A percentile compares a stretch with the other conserved stretches of the same genome.
Conservation (phyloP, 1,140 invertebrate genomes). For the Drosophila prosaltans region DNA sequence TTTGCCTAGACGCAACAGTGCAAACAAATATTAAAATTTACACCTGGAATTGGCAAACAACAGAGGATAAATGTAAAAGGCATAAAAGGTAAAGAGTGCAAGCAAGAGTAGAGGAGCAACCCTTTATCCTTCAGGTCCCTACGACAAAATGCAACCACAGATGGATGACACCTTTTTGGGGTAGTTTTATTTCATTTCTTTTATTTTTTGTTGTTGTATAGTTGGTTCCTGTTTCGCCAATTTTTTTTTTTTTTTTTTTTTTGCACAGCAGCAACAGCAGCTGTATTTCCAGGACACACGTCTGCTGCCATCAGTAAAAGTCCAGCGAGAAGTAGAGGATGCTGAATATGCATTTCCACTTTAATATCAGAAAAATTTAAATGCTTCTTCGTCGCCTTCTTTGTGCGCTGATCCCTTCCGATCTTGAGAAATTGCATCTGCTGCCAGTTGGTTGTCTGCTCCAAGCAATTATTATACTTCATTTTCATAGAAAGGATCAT, state of each 20-base stretch:
- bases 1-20: conserved; percentile 31
- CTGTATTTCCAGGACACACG: conserved; percentile 74
- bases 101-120: conserved; percentile 32
- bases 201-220: conserved; percentile 18
- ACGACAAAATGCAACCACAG: conserved; percentile 66
- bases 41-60: conserved; percentile 80
- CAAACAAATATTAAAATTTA: conserved; percentile 64
- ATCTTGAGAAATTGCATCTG: conserved; percentile 75
- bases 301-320: conserved; percentile 57
- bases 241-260: conserved; percentile 53
- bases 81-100: conserved; percentile 38
- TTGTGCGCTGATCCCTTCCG: conserved; percentile 63
- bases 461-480: conserved; percentile 17
- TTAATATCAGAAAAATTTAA: conserved; percentile 79
- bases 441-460: conserved; percentile 47
- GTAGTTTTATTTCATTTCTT: conserved; percentile 27
- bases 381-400: conserved; percentile 54
- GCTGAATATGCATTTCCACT: conserved; percentile 82
- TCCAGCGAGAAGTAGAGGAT: conserved; percentile 46
- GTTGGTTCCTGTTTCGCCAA: conserved; percentile 71
- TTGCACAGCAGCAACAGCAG: conserved; percentile 49
- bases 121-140: conserved; percentile 44
- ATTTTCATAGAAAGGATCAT: conserved; percentile 18
- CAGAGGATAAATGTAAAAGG: neutral
- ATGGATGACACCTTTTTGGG: conserved; percentile 54